Base-by-base conservation (phyloP, 2,888 invertebrate genomes). In the Nomada fabriciana region DNA sequence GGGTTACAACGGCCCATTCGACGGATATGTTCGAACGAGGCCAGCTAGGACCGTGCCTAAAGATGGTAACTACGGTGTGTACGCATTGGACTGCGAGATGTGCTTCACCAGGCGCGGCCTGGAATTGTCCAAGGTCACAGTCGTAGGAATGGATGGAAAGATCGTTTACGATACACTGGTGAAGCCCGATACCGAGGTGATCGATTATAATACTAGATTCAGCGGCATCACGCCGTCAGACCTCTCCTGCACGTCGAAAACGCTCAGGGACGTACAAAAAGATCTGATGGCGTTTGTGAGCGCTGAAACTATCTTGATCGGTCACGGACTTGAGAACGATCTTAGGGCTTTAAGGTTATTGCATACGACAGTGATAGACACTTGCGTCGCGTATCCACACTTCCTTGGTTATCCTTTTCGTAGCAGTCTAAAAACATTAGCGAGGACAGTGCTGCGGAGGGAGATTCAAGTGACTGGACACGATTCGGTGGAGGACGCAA, bases 51-150 rank as follows among this genome's bases (percentile, higher is more conserved):
- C 80, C 18, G 94, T 94, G 65, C 94, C 95, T 10, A 94, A 94
- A 43, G 95, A 96, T 75, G 94, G 93, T 0, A 92, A 94, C 80
- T 94, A 93, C 76, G 94, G 94, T 0, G 96, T 97, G 1, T 98
- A 96, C 93, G 97, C 98, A 0, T 93, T 99, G 36, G 99, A 99
- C 94, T 98, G 99, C 93, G 99, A 99, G 94, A 99, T 99, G 99
- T 98, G 98, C 89, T 99, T 97, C 93, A 99, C 99, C 5, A 96
- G 96, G 0, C 95, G 95, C 25, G 99, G 99, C 1, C 94, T 97
- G 65, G 99, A 99, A 94, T 94, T 98, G 73, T 97, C 98, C 25
- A 97, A 98, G 93, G 96, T 99, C 43, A 98, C 98, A 10, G 96
- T 99, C 72, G 96, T 99, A 73, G 95, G 95, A 52, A 94, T 96